A percentile compares a stretch with the other conserved stretches of the same genome.
Conservation (phyloP, 2,113 vertebrate genomes). For the Okapia johnstoni region DNA sequence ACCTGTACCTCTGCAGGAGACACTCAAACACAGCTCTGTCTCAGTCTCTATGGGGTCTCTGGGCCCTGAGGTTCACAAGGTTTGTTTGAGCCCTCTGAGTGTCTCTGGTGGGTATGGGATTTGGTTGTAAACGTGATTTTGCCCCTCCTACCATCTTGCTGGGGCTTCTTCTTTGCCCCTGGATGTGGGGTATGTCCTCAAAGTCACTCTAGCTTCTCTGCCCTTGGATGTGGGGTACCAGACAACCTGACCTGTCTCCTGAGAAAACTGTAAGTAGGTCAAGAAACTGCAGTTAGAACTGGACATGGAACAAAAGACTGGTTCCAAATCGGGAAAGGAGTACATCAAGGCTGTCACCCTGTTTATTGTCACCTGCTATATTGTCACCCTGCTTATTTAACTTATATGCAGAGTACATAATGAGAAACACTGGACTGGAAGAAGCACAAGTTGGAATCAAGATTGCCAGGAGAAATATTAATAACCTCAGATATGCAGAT, state of each 20-base stretch:
- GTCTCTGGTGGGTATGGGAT: accelerated
- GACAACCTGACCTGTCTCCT: not conserved
- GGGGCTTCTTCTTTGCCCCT: not conserved
- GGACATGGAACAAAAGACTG: not conserved
- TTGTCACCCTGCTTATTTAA: not conserved
- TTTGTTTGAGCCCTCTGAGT: not conserved
- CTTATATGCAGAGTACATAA: not conserved
- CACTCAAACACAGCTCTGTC: not conserved
- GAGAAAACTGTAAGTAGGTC: not conserved
- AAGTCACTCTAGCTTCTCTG: not conserved
- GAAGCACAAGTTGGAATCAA: not conserved
- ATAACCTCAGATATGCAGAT: not conserved
- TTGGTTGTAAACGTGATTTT: not conserved
- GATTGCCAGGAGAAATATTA: not conserved
- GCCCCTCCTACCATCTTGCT: not conserved
- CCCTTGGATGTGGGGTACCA: not conserved
- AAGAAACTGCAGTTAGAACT: not conserved
- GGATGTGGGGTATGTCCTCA: not conserved
- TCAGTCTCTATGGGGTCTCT: not conserved
- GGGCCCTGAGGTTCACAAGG: not conserved
- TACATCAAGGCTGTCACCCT: not conserved
- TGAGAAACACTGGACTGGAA: not conserved
- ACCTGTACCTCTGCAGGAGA: not conserved
- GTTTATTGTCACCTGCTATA: not conserved
- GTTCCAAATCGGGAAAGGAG: not conserved